These are phyloP conservation scores for Stichodactyla helianthus DNA, from an alignment of 64 coral and sea anemone species.

Conservation along the genomic window DNA sequence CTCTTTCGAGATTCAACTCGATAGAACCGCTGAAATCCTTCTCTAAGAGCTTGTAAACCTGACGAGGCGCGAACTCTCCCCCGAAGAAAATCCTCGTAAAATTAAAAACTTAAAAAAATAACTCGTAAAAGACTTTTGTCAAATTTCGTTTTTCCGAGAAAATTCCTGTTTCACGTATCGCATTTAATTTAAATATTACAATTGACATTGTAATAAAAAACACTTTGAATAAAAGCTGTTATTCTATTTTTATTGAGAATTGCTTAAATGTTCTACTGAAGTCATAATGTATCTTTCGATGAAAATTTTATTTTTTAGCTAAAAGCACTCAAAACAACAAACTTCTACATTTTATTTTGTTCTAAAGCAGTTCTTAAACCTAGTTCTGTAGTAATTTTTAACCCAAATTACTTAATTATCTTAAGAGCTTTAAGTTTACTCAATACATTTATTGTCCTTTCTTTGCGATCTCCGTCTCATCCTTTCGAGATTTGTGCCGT, in stretches of 20 bases:
- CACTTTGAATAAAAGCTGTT: background rate
- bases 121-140: background rate
- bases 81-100: no score
- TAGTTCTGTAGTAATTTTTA: background rate
- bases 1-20: background rate
- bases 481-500: background rate
- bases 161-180: background rate
- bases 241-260: background rate
- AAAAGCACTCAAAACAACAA: no score
- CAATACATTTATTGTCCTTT: background rate
- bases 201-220: conserved; percentile 6
- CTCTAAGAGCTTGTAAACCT: background rate
- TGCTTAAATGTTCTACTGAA: no score
- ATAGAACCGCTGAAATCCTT: background rate
- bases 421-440: conserved; percentile 18
- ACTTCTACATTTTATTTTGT: no score
- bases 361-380: background rate
- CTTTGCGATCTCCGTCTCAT: background rate
- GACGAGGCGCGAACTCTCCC: background rate
- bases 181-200: background rate
- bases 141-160: background rate
- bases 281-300: no score
- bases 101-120: background rate
- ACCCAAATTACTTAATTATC: background rate
- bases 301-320: no score